phyloP scores from a whole-genome alignment of 2,113 vertebrate species.

The Gavia stellata region DNA sequence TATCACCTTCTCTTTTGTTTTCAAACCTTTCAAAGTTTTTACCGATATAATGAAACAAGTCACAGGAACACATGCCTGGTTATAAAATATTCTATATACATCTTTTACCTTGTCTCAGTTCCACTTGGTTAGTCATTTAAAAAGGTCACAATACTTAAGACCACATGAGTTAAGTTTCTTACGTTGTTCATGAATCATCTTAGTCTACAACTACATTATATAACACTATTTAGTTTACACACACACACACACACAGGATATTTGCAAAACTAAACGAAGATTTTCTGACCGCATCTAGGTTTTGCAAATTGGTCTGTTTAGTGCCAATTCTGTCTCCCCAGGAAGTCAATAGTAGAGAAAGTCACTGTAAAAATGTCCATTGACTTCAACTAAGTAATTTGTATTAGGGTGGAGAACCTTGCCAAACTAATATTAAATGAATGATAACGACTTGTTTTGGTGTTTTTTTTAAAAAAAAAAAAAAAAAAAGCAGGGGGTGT shows the following conservation, averaged over 20 bases:
- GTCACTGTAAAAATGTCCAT: background rate
- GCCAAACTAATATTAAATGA: background rate
- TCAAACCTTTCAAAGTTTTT: conserved; percentile 4
- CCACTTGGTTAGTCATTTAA: conserved; percentile 26
- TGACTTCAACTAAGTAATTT: background rate
- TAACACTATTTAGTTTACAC: background rate
- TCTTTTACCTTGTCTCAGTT: background rate
- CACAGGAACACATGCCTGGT: conserved; percentile 42
- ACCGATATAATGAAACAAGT: conserved; percentile 38
- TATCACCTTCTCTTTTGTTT: background rate
- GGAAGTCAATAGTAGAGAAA: background rate
- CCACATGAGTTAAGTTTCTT: background rate
- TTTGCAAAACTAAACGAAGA: background rate
- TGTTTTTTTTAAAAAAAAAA: background rate
- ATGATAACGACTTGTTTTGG: background rate
- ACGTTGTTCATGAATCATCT: background rate
- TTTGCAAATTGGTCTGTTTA: background rate
- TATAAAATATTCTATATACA: conserved; percentile 37
- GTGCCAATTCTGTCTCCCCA: background rate
- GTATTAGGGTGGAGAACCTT: background rate
- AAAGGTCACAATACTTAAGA: conserved; percentile 29
- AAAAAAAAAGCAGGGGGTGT: background rate
- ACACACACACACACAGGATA: background rate
- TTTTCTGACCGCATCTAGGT: background rate
- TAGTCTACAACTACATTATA: background rate